Percentiles rank a stretch among this genome's conserved stretches.
phyloP scores from a whole-genome alignment of 2,797 vertebrate species.

The Propithecus deckenii region DNA sequence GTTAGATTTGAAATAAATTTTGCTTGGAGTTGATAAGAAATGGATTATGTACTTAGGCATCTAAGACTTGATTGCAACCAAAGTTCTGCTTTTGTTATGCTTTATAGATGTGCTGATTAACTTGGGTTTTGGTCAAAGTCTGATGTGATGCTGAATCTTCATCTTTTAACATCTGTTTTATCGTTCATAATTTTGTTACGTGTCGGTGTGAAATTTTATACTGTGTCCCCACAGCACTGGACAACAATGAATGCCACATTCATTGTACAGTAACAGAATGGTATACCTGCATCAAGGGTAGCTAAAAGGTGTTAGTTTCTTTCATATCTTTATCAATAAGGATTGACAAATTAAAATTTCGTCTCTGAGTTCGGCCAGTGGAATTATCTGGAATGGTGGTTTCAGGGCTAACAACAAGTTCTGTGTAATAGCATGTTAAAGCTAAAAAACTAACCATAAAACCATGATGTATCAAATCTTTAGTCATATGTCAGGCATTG shows the following conservation, averaged over 20 bases:
- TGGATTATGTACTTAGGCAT: neutral
- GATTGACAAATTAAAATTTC: neutral
- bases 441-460: neutral
- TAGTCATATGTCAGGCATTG: neutral
- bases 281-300: neutral
- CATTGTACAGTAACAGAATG: neutral
- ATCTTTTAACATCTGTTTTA: neutral
- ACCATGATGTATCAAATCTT: neutral
- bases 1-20: constrained; percentile 42
- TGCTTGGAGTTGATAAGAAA: constrained; percentile 47
- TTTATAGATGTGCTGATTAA: constrained; percentile 1
- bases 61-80: neutral
- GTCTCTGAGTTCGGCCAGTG: neutral
- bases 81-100: neutral
- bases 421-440: neutral
- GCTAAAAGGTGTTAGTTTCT: neutral
- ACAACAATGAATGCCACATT: neutral
- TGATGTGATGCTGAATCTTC: neutral
- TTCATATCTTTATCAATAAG: neutral
- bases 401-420: neutral
- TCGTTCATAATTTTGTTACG: neutral
- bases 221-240: neutral
- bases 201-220: neutral
- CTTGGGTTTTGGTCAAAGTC: neutral
- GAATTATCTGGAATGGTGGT: neutral